Evolutionary conservation across 1,140 invertebrate genomes (phyloP).

Genomic region (Rhopalosiphum padi): DNA sequence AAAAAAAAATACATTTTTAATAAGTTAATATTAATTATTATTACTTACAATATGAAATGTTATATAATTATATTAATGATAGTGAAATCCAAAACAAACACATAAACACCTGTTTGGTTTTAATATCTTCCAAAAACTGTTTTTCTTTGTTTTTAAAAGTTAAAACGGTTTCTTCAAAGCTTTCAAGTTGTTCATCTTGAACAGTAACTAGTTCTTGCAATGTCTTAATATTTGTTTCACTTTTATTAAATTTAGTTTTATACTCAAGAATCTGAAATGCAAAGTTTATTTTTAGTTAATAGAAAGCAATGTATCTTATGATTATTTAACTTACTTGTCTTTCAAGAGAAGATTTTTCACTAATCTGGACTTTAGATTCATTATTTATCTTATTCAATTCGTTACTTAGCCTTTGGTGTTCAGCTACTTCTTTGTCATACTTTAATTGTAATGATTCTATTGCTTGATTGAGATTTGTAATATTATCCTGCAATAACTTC

Average conservation of each 20-base stretch:
- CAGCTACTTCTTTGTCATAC: slow-evolving; percentile 44
- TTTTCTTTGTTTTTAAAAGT: slow-evolving; percentile 41
- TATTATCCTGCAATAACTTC: neutral
- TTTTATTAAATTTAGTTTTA: slow-evolving; percentile 53
- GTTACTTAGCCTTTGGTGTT: neutral
- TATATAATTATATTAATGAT: neutral
- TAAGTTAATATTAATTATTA: neutral
- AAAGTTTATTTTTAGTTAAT: neutral
- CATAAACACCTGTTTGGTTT: slow-evolving; percentile 30
- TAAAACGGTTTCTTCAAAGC: slow-evolving; percentile 13
- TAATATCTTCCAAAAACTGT: slow-evolving; percentile 26
- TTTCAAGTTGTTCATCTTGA: slow-evolving; percentile 51
- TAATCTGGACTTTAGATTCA: neutral
- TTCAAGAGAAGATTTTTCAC: slow-evolving; percentile 45
- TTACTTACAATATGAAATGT: too few relatives aligned
- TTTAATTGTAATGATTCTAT: slow-evolving; percentile 41
- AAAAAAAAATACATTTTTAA: neutral
- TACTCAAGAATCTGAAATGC: slow-evolving; percentile 36
- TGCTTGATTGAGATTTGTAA: neutral
- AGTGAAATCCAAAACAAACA: neutral
- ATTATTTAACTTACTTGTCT: slow-evolving; percentile 20
- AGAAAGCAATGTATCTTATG: neutral
- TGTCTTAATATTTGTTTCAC: slow-evolving; percentile 49
- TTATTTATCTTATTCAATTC: slow-evolving; percentile 34
- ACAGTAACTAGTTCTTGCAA: slow-evolving; percentile 38